phyloP scores from a whole-genome alignment of 2,797 vertebrate species.

The Pangasius krempfi region DNA sequence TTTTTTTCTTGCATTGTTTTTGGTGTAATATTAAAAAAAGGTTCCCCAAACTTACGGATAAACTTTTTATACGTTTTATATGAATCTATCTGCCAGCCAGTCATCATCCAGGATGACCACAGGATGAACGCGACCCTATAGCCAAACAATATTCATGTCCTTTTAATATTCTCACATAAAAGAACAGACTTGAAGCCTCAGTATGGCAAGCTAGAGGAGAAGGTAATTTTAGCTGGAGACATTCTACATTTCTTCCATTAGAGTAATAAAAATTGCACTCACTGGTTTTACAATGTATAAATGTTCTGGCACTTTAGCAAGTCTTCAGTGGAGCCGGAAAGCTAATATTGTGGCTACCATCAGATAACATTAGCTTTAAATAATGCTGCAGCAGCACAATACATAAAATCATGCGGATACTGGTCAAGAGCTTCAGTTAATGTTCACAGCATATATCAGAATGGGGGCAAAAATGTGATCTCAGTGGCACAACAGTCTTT shows the following conservation, averaged over 20 bases:
- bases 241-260: neutral
- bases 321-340: neutral
- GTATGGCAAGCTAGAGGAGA: neutral
- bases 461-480: neutral
- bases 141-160: neutral
- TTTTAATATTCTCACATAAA: constrained; percentile 9
- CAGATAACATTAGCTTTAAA: neutral
- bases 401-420: neutral
- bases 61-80: neutral
- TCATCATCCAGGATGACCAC: neutral
- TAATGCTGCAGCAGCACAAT: neutral
- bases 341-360: neutral
- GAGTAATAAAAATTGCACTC: neutral
- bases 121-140: neutral
- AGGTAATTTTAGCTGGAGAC: neutral
- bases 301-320: neutral
- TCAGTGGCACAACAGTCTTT: too few species aligned
- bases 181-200: neutral
- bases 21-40: neutral
- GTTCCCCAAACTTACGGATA: neutral
- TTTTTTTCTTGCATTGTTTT: neutral
- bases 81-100: neutral
- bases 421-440: neutral
- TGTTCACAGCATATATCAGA: neutral
- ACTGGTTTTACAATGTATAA: neutral